Conservation (phyloP, 2,113 vertebrate species). For the Myocastor coypus region DNA sequence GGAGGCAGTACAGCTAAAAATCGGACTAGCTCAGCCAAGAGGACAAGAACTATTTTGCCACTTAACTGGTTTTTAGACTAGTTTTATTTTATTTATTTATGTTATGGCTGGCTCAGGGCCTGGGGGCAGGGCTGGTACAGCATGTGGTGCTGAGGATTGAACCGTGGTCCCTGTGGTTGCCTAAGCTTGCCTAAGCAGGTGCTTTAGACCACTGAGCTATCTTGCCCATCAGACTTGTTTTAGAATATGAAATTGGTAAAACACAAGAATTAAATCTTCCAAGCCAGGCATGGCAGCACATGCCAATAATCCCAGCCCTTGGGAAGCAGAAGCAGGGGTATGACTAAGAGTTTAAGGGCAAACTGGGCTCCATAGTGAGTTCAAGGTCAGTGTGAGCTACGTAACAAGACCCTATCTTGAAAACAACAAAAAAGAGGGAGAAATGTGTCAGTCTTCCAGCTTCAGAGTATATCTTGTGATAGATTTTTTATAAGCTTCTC, state of each 20-base stretch:
- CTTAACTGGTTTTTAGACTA: slow-evolving; percentile 56
- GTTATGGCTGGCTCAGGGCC: too few species aligned
- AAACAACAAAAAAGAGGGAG: background rate
- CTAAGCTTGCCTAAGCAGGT: too few species aligned
- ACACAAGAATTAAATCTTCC: slow-evolving; percentile 41
- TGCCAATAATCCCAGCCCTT: background rate
- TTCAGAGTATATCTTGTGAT: slow-evolving; percentile 38
- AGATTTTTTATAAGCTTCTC: too few species aligned
- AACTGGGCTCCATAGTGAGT: background rate
- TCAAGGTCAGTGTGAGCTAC: background rate
- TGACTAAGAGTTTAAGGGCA: background rate
- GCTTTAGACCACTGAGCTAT: too few species aligned
- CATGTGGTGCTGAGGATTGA: too few species aligned
- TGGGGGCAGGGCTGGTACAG: too few species aligned
- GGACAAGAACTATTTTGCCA: slow-evolving; percentile 22
- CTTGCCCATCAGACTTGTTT: slow-evolving; percentile 35
- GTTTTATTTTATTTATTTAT: background rate
- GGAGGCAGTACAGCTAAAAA: slow-evolving; percentile 15
- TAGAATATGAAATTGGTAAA: slow-evolving; percentile 45
- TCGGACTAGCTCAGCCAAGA: background rate
- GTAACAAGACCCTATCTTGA: background rate
- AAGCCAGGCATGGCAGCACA: background rate
- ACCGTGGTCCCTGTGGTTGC: too few species aligned
- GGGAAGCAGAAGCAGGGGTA: background rate
- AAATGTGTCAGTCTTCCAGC: slow-evolving; percentile 21